Conservation (phyloP, 2,888 invertebrate genomes). For the Xestobium rufovillosum region DNA sequence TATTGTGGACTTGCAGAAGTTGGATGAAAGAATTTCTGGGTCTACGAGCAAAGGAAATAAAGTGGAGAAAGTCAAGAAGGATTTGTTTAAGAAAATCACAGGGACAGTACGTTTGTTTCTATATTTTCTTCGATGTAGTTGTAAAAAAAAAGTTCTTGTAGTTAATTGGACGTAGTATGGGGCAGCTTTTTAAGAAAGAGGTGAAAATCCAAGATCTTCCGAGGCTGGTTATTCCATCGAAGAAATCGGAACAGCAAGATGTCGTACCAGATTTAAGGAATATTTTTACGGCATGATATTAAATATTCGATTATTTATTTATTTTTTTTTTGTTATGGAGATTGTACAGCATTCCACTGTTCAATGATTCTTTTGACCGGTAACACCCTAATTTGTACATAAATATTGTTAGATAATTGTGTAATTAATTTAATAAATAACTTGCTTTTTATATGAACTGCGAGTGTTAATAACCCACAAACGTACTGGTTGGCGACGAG, state of each 20-base stretch:
- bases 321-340: conserved; percentile 5
- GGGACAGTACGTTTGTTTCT: conserved; percentile 52
- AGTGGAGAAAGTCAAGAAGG: conserved; percentile 84
- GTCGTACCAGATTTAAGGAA: conserved; percentile 37
- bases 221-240: conserved; percentile 48
- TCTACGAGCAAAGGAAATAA: conserved; percentile 64
- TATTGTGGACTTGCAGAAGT: conserved; percentile 69
- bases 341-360: background rate
- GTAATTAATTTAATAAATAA: too few species aligned
- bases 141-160: conserved; percentile 38
- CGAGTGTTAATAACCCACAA: too few species aligned
- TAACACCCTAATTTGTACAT: too few species aligned
- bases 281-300: conserved; percentile 32
- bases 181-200: conserved; percentile 82
- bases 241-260: conserved; percentile 35
- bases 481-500: too few species aligned
- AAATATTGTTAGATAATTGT: too few species aligned
- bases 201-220: conserved; percentile 81
- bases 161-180: conserved; percentile 77
- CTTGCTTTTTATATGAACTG: too few species aligned
- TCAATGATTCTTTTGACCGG: too few species aligned
- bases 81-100: conserved; percentile 83
- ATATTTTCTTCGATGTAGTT: conserved; percentile 7
- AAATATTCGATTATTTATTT: conserved; percentile 4
- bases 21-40: conserved; percentile 74